Base-by-base conservation (phyloP, 2,113 vertebrate species). In the Sterna hirundo region DNA sequence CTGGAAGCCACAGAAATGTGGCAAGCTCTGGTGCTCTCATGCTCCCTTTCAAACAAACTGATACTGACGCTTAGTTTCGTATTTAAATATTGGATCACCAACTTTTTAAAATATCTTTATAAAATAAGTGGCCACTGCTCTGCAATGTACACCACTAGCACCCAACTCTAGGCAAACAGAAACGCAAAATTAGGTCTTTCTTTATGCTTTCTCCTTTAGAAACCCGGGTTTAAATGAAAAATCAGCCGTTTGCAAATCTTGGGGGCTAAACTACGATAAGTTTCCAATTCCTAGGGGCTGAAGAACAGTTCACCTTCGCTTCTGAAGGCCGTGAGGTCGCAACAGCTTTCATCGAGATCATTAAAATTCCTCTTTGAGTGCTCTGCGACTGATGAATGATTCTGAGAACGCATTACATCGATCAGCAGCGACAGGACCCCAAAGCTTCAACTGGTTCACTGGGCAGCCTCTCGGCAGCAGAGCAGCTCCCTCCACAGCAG, bases 301-400 rank as follows among this genome's bases (percentile, higher is more conserved):
- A 88, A 80, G 60, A 69, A 40, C 32, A 62, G 22, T 34, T 79
- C 42, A 26, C 4, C 46, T 62, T 91, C n/a, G 23, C 19, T 83
- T 86, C 57, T 62, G 58, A 71, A 54, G 60, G 23, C 36, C 11
- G 1, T 18, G 15, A 82, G 57, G 76, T n/a, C 30, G 36, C 1
- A 2, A 34, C 38, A 55, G 14, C 7, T 17, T 62, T 29, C 2
- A 3, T 6, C 30, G 38, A 57, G 25, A 32, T 12, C 3, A 1
- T 44, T 68, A 36, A 58, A 66, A 80, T 36, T 78, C 47, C 40
- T 47, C 18, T 77, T 54, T 36, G 36, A 47, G 19, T 52, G 36
- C 22, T 8, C 9, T 32, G 26, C 34, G 40, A 44, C 40, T 61
- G 16, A 47, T 10, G 44, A 70, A 65, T 11, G 40, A 32, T 11